These are phyloP conservation scores for Habrosyne pyritoides DNA, from an alignment of 2,888 invertebrate genomes.

Conservation along the genomic window DNA sequence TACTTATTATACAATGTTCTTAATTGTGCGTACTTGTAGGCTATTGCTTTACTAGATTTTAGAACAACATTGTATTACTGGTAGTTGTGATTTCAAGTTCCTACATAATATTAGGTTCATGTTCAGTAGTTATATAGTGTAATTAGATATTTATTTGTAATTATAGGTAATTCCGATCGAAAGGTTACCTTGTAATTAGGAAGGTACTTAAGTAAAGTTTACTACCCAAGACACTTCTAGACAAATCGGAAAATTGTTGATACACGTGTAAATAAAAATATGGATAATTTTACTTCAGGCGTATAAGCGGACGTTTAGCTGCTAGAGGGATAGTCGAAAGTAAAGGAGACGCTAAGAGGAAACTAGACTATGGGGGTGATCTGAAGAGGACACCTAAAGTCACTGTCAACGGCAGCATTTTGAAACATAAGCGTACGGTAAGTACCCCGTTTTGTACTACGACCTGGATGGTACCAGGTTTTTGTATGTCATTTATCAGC, in stretches of 20 bases:
- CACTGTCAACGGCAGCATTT: conserved; percentile 67
- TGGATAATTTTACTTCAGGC: conserved; percentile 44
- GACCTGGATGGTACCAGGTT: background rate
- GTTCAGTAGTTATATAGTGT: background rate
- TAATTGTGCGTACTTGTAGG: conserved; percentile 5
- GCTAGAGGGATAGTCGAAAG: conserved; percentile 58
- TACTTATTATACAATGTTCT: conserved; percentile 21
- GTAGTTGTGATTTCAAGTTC: background rate
- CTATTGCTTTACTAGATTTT: background rate
- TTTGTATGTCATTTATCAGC: background rate
- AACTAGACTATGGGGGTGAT: conserved; percentile 62
- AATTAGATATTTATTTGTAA: too few species aligned
- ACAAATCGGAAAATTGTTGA: too few species aligned
- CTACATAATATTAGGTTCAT: too few species aligned
- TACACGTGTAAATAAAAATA: background rate
- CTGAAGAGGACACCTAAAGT: conserved; percentile 60
- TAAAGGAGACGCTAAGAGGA: conserved; percentile 62
- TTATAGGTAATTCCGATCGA: too few species aligned
- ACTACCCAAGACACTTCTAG: too few species aligned
- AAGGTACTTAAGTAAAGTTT: too few species aligned
- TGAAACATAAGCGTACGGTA: conserved; percentile 75
- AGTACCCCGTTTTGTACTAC: conserved; percentile 26
- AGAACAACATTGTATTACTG: background rate
- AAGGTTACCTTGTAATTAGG: too few species aligned
- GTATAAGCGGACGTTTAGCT: conserved; percentile 71